phyloP scores from a whole-genome alignment of 1,140 invertebrate genomes.

The Copidosoma floridanum region DNA sequence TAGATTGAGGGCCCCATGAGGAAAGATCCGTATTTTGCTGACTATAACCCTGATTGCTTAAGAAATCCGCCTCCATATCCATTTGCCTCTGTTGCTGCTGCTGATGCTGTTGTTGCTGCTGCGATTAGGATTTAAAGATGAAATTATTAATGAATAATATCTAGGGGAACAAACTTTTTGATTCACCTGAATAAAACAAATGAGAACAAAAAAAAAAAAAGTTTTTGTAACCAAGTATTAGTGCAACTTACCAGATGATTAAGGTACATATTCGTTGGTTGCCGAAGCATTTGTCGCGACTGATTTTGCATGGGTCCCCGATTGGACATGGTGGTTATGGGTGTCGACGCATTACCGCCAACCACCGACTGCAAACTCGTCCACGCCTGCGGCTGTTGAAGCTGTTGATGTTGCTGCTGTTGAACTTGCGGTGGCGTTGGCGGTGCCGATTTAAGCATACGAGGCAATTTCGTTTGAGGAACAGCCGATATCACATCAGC shows the following conservation, averaged over 20 bases:
- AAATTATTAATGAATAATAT: too few species aligned
- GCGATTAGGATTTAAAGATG: slow-evolving; percentile 14
- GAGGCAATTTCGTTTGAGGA: slow-evolving; percentile 63
- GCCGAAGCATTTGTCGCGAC: slow-evolving; percentile 54
- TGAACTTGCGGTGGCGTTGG: slow-evolving; percentile 56
- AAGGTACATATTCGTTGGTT: slow-evolving; percentile 62
- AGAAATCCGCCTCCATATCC: slow-evolving; percentile 51
- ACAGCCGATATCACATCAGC: slow-evolving; percentile 66
- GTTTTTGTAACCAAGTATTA: too few species aligned
- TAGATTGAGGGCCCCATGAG: slow-evolving; percentile 54
- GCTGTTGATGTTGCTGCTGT: slow-evolving; percentile 55
- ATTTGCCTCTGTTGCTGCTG: slow-evolving; percentile 51
- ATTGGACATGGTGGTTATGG: slow-evolving; percentile 49
- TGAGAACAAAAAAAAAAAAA: slow-evolving; percentile 16
- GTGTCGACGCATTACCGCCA: slow-evolving; percentile 45
- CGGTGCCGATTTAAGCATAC: slow-evolving; percentile 44
- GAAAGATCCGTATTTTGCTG: slow-evolving; percentile 43
- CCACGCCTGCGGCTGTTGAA: slow-evolving; percentile 61
- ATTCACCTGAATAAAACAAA: too few species aligned
- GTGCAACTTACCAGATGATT: slow-evolving; percentile 54
- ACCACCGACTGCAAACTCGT: slow-evolving; percentile 48
- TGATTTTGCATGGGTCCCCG: slow-evolving; percentile 51
- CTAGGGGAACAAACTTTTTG: too few species aligned
- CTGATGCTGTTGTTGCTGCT: too few species aligned
- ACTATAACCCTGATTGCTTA: slow-evolving; percentile 45